Evolutionary conservation across 2,888 invertebrate genomes (phyloP), one percentile per base, ranked within the genome.

Genomic region (Tetramorium bicarinatum): DNA sequence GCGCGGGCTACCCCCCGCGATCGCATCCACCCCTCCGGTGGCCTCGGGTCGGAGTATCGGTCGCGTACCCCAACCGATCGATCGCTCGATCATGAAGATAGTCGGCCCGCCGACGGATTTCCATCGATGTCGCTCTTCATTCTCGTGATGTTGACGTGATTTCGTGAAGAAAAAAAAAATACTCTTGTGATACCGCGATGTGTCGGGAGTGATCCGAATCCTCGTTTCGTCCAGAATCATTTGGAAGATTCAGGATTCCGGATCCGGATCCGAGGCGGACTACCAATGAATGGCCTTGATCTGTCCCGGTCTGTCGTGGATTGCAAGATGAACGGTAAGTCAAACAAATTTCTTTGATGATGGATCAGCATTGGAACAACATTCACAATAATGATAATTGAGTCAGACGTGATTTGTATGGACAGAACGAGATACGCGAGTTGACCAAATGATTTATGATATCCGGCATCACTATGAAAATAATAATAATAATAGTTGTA

Each of bases 311-410:
- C 92, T 21, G 87, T 86, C 89, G 85, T 87, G 87, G 93, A 94
- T 77, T 92, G 83, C 87, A 92, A 89, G 71, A 93, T 92, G 88
- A 92, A 91, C 67, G 94, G 94, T 94, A 88, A 94, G 94, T 92
- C 69, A 38, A 52, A 29, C 18, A 56, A 38, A 64, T 29, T 34
- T 15, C 15, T 8, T 29, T 38, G n/a, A n/a, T 6, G 9, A 34
- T 7, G 61, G 34, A 66, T 21, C 25, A 34, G 18, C 62, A 8
- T 38, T 8, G 25, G 25, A 64, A 25, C 11, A 25, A 41, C 4
- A 15, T 7, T 13, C 15, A 9, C 54, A 7, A 34, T 11, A 18
- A 44, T 44, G 29, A 56, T 18, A 25, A 38, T 41, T 54, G 15
- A 38, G 15, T 64, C 15, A 18, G 2, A 25, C 29, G 34, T 2